Evolutionary conservation across 2,888 invertebrate species (phyloP).

Genomic region (Aethes cnicana): DNA sequence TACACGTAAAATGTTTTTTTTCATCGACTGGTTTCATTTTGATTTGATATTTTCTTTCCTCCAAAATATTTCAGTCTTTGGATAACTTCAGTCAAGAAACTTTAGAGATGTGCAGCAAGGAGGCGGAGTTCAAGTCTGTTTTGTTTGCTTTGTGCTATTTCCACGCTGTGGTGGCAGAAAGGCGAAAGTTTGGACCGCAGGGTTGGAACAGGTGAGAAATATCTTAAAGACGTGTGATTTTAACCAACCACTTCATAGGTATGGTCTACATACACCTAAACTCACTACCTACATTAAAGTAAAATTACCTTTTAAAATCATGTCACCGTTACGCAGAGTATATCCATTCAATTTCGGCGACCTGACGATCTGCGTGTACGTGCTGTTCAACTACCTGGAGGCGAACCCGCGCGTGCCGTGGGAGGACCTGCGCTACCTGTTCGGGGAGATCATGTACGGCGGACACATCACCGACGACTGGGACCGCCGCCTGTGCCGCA

Average conservation of each 20-base stretch:
- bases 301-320: no score
- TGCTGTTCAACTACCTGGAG: slow-evolving; percentile 94
- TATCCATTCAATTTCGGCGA: slow-evolving; percentile 93
- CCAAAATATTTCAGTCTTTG: slow-evolving; percentile 78
- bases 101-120: slow-evolving; percentile 95
- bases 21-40: no score
- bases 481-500: slow-evolving; percentile 93
- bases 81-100: slow-evolving; percentile 97
- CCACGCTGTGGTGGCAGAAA: slow-evolving; percentile 96
- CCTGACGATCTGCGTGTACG: slow-evolving; percentile 95
- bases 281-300: no score
- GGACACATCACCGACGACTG: slow-evolving; percentile 98
- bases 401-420: slow-evolving; percentile 94
- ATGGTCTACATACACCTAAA: no score
- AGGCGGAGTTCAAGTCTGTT: slow-evolving; percentile 95
- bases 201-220: slow-evolving; percentile 89
- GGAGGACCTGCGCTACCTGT: slow-evolving; percentile 96
- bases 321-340: slow-evolving; percentile 68
- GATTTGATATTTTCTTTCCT: slow-evolving; percentile 6
- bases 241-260: no score
- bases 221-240: slow-evolving; percentile 4
- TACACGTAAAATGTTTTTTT: no score
- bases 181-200: slow-evolving; percentile 96
- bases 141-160: slow-evolving; percentile 96
- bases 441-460: slow-evolving; percentile 99